Percentiles rank a stretch among this genome's conserved stretches.
These are phyloP conservation scores for Drosophila triauraria DNA, from an alignment of 1,140 invertebrate genomes.

Conservation along the genomic window DNA sequence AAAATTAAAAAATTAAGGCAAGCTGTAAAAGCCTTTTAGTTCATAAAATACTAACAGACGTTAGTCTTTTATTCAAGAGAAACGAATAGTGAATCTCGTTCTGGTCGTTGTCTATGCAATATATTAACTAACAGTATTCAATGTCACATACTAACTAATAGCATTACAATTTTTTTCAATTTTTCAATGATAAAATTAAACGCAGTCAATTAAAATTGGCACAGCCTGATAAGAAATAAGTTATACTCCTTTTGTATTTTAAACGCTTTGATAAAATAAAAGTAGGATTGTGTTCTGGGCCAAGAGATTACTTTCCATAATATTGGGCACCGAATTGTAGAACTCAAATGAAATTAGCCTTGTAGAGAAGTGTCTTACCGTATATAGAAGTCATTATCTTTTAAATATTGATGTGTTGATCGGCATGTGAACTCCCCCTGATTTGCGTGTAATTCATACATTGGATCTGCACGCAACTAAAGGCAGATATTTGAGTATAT, in stretches of 20 bases:
- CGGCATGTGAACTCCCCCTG: background rate
- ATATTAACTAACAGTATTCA: background rate
- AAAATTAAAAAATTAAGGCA: background rate
- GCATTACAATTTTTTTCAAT: background rate
- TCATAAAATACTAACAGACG: background rate
- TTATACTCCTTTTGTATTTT: background rate
- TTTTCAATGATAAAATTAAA: background rate
- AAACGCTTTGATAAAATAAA: background rate
- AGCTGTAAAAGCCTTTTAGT: background rate
- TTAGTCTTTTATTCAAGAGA: background rate
- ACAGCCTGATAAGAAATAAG: constrained; percentile 1
- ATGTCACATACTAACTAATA: background rate
- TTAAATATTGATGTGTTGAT: background rate
- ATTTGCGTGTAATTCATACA: background rate
- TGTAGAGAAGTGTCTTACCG: background rate
- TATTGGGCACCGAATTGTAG: background rate
- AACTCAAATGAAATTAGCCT: background rate
- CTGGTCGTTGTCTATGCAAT: background rate
- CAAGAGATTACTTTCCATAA: background rate
- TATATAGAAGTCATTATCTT: background rate
- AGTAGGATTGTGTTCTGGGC: background rate
- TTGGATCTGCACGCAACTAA: background rate
- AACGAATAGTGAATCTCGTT: background rate
- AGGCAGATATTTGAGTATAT: background rate
- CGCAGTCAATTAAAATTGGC: background rate